Evolutionary conservation across 2,888 invertebrate genomes (phyloP).

Genomic region (Electrophaes corylata): DNA sequence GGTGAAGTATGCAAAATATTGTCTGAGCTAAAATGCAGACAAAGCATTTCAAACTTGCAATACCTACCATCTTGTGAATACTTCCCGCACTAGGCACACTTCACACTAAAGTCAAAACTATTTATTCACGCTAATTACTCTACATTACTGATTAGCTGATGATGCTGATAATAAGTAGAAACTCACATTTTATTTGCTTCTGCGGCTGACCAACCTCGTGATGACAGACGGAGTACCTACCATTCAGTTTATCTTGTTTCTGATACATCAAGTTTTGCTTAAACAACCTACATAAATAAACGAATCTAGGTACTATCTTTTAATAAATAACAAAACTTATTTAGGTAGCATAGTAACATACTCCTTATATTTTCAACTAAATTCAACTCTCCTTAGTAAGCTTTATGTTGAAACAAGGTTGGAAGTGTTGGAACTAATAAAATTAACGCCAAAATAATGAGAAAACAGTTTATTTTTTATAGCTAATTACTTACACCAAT

Average conservation of each 20-base stretch:
- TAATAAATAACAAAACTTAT: too few species aligned
- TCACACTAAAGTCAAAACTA: neutral
- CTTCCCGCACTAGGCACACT: neutral
- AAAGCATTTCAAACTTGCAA: constrained; percentile 42
- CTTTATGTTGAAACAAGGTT: constrained; percentile 22
- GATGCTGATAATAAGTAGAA: too few species aligned
- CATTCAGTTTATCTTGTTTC: too few species aligned
- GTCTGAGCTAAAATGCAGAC: constrained; percentile 41
- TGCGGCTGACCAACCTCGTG: too few species aligned
- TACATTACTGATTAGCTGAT: too few species aligned
- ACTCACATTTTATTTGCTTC: too few species aligned
- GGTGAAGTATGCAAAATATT: constrained; percentile 46
- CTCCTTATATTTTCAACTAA: constrained; percentile 31
- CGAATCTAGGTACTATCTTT: too few species aligned
- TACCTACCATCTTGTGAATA: constrained; percentile 6
- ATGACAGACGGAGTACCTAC: too few species aligned
- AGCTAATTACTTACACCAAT: neutral
- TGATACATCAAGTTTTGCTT: too few species aligned
- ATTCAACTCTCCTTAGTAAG: constrained; percentile 14
- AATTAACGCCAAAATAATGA: constrained; percentile 15
- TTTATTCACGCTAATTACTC: too few species aligned
- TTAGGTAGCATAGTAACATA: neutral
- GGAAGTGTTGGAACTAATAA: constrained; percentile 19
- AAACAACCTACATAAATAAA: too few species aligned
- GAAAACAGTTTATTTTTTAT: constrained; percentile 1